phyloP scores from a whole-genome alignment of 2,113 vertebrate genomes.

The Odocoileus virginianus region DNA sequence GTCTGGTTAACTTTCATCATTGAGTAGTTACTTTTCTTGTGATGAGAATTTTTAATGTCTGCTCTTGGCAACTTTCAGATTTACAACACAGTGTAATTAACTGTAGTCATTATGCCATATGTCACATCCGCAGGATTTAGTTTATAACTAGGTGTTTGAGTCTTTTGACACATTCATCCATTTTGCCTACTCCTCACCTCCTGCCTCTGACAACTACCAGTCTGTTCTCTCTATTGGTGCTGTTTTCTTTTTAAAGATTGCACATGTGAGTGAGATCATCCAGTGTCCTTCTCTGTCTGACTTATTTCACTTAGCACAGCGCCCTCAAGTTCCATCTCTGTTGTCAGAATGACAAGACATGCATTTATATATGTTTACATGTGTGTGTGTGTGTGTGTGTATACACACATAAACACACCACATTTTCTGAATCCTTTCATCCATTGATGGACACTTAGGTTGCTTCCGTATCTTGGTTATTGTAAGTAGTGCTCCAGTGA shows the following conservation, averaged over 20 bases:
- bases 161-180: background rate
- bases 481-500: background rate
- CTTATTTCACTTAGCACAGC: background rate
- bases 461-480: background rate
- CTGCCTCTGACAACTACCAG: background rate
- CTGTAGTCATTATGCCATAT: rapidly evolving
- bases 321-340: background rate
- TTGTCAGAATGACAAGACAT: background rate
- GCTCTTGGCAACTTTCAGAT: background rate
- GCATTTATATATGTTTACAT: background rate
- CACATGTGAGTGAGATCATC: background rate
- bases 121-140: background rate
- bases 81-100: background rate
- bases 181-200: background rate
- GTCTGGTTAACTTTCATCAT: background rate
- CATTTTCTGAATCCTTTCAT: background rate
- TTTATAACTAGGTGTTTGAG: background rate
- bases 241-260: background rate
- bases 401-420: background rate
- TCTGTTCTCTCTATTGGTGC: background rate
- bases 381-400: background rate
- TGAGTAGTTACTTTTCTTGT: background rate
- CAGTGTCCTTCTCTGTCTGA: background rate
- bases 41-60: background rate
- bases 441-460: background rate